Base-by-base conservation (phyloP, 2,113 vertebrate genomes). In the Gyps fulvus region DNA sequence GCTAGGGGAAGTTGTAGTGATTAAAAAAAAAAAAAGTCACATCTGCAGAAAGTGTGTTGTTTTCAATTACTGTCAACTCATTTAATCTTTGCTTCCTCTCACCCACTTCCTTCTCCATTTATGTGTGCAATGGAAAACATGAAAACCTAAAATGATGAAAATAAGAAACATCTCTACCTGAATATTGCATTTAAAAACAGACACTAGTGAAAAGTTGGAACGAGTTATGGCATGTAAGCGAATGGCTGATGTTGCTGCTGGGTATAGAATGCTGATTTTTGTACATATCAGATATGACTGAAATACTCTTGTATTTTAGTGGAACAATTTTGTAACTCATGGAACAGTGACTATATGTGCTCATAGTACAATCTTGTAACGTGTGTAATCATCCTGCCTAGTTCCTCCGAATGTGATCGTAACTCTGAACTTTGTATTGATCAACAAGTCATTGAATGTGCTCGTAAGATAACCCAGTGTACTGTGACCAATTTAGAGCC, bases 61-160 rank as follows among this genome's bases (percentile, higher is more conserved):
- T 40, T 93, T 93, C 84, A 93, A 89, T 94, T 91, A 65, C 36
- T 81, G 81, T 85, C 32, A 3, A 69, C 55, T 94, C 80, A 73
- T 81, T 96, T 66, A 31, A 84, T 89, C 59, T 94, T 69, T 27
- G 23, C 19, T 94, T 91, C 87, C 90, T 93, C 87, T 91, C 59
- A 20, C 63, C 49, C 5, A 0, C 63, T 89, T 96, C 81, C 90
- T 70, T 89, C 94, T 70, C 77, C 73, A 89, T 77, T 83, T 66
- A 6, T 47, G n/a, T 13, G 43, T 76, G 66, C 38, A 57, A 61
- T 6, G 43, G 17, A 74, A 87, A 61, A 43, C 23, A 10, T 16
- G 21, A 61, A 73, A 61, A 13, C 47, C 16, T 25, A 16, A n/a
- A 66, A 42, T 38, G 21, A 59, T 58, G 55, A 62, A 66, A 74